Evolutionary conservation across 1,140 invertebrate genomes (phyloP).

Genomic region (Scaptomyza montana): DNA sequence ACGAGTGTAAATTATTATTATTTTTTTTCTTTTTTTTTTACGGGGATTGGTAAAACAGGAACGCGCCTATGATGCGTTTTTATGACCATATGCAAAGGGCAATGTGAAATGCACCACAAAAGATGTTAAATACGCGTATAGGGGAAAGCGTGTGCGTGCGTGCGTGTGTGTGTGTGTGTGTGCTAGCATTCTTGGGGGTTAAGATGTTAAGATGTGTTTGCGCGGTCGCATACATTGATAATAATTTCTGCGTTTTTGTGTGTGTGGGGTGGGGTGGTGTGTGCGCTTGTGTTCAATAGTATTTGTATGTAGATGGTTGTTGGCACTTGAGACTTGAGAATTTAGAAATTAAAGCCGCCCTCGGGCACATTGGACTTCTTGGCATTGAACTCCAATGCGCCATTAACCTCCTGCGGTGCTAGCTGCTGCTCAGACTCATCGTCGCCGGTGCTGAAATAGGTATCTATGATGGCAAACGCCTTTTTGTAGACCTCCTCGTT

Average conservation of each 20-base stretch:
- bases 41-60: neutral
- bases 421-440: conserved; percentile 83
- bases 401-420: conserved; percentile 79
- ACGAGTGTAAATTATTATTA: too few relatives aligned
- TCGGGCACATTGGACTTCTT: conserved; percentile 72
- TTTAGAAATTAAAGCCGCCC: conserved; percentile 78
- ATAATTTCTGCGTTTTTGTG: conserved; percentile 2
- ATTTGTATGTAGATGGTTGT: too few relatives aligned
- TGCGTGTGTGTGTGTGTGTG: too few relatives aligned
- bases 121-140: neutral
- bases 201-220: conserved; percentile 20
- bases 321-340: neutral
- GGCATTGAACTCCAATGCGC: conserved; percentile 76
- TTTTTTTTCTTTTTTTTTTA: neutral
- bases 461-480: conserved; percentile 91
- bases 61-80: conserved; percentile 41
- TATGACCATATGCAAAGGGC: conserved; percentile 26
- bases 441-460: conserved; percentile 88
- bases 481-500: conserved; percentile 97
- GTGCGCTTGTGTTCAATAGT: neutral
- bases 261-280: conserved; percentile 21
- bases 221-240: conserved; percentile 44
- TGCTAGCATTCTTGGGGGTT: too few relatives aligned
- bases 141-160: neutral
- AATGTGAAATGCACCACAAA: conserved; percentile 13